Conservation (phyloP, 2,113 vertebrate species). For the Chlorodrepanis virens region DNA sequence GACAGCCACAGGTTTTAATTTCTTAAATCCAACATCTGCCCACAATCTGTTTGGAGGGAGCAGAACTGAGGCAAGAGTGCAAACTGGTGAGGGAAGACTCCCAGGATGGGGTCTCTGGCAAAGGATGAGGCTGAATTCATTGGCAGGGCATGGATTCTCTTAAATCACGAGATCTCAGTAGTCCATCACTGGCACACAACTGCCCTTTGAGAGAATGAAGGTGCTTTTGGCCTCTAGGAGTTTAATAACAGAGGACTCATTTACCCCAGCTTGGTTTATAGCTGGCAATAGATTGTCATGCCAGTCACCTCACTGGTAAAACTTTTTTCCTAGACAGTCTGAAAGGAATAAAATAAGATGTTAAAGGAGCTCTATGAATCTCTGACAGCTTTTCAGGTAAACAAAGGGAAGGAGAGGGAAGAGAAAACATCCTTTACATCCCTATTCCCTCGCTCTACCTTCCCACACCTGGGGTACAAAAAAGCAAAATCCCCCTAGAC, state of each 20-base stretch:
- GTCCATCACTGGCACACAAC: not conserved
- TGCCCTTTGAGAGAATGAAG: not conserved
- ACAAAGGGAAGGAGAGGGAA: not conserved
- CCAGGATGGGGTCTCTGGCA: not conserved
- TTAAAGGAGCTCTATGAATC: not conserved
- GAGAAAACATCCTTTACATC: not conserved
- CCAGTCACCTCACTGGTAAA: not conserved
- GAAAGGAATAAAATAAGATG: slow-evolving; percentile 9
- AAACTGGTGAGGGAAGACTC: not conserved
- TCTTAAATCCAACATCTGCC: not conserved
- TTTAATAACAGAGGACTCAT: not conserved
- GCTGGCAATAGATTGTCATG: not conserved
- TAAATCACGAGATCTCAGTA: not conserved
- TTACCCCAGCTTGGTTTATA: not conserved
- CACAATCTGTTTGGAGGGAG: not conserved
- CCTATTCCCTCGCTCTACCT: slow-evolving; percentile 15
- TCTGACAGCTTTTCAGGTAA: not conserved
- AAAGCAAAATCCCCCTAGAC: slow-evolving; percentile 17
- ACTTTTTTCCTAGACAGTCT: not conserved
- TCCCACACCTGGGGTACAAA: slow-evolving; percentile 11
- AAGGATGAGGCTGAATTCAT: not conserved
- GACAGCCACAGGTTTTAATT: not conserved
- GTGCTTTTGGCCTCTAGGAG: not conserved
- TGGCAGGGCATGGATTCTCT: not conserved
- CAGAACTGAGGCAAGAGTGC: not conserved